Evolutionary conservation across 2,888 invertebrate species (phyloP).

Genomic region (Andrena bucephala): DNA sequence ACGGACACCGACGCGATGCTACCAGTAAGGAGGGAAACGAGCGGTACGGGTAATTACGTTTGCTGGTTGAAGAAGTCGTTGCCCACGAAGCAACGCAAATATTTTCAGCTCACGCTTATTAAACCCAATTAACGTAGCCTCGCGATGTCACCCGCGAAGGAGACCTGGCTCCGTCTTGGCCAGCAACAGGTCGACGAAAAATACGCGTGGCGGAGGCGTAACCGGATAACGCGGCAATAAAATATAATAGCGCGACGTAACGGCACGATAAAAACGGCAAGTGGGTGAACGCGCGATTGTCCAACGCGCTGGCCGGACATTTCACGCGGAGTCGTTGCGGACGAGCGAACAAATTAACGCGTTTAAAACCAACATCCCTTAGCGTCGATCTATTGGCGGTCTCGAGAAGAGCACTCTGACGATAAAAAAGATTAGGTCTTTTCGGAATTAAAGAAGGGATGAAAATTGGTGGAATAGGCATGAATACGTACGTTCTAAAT

Average conservation of each 20-base stretch:
- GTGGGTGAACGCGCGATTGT: conserved; percentile 2
- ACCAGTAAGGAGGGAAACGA: background rate
- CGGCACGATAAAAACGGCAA: conserved; percentile 21
- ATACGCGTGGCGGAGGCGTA: conserved; percentile 28
- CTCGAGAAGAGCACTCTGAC: too few relatives aligned
- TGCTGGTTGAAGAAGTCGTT: background rate
- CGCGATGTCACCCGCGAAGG: conserved; percentile 6
- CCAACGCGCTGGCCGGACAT: background rate
- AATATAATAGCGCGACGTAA: conserved; percentile 16
- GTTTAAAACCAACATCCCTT: background rate
- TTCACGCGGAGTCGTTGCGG: conserved; percentile 9
- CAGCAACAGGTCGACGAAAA: conserved; percentile 61
- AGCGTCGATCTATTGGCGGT: too few relatives aligned
- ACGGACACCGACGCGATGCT: background rate
- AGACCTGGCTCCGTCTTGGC: conserved; percentile 4
- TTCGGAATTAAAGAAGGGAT: too few relatives aligned
- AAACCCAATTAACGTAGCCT: conserved; percentile 40
- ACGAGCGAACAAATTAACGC: background rate
- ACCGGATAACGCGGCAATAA: conserved; percentile 37
- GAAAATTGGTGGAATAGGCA: too few relatives aligned
- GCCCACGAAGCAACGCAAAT: background rate
- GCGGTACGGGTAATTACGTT: conserved; percentile 35
- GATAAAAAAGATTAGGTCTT: too few relatives aligned
- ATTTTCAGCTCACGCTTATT: conserved; percentile 32
- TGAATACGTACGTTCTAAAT: too few relatives aligned